Percentiles rank a stretch among this genome's conserved stretches.
phyloP scores from a whole-genome alignment of 2,797 vertebrate species.

The Chaenodraco wilsoni region DNA sequence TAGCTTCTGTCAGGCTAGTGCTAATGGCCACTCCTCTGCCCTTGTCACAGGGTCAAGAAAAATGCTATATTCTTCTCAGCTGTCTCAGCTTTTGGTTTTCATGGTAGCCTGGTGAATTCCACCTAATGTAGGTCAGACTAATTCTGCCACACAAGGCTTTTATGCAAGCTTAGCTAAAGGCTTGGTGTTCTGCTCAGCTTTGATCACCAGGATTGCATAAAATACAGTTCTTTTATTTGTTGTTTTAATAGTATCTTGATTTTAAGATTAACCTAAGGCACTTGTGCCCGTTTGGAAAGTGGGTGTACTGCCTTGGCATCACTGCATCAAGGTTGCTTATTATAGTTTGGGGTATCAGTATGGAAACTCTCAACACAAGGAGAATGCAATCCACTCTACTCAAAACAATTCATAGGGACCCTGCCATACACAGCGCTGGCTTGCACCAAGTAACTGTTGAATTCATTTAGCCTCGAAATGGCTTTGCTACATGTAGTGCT shows the following conservation, averaged over 20 bases:
- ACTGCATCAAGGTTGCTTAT: background rate
- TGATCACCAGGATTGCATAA: slow-evolving; percentile 1
- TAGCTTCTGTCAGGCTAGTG: slow-evolving; percentile 43
- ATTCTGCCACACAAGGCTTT: slow-evolving; percentile 14
- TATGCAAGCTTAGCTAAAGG: slow-evolving; percentile 10
- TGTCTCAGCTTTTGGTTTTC: slow-evolving; percentile 36
- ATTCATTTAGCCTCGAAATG: background rate
- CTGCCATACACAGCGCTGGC: too few species aligned
- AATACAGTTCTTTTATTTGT: background rate
- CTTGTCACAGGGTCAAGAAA: slow-evolving; percentile 32
- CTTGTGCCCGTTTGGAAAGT: background rate
- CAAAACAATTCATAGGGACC: too few species aligned
- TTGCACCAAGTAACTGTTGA: background rate
- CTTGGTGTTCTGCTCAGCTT: background rate
- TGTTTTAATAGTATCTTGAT: background rate
- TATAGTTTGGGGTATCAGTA: background rate
- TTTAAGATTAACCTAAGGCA: background rate
- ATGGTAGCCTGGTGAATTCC: slow-evolving; percentile 40
- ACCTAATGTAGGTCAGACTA: slow-evolving; percentile 9
- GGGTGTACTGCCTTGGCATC: background rate
- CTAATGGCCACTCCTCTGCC: slow-evolving; percentile 50
- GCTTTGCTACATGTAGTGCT: background rate
- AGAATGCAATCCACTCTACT: too few species aligned
- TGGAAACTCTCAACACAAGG: too few species aligned
- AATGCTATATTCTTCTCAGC: slow-evolving; percentile 15